Conservation (phyloP, 2,888 invertebrate genomes). For the Leptura quadrifasciata region DNA sequence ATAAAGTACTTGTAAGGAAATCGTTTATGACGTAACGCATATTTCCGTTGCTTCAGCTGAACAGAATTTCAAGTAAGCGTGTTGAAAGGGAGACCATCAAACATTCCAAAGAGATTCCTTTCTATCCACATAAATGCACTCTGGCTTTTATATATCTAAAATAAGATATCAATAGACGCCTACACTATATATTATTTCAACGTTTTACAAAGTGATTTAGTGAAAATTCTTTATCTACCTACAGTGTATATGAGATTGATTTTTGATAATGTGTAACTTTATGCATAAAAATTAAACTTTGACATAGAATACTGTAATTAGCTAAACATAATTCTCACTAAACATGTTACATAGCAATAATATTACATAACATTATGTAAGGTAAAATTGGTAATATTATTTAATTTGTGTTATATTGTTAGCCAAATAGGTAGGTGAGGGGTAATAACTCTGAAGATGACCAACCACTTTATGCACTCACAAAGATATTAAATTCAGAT, state of each 20-base stretch:
- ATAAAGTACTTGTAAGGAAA: background rate
- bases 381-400: no score
- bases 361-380: no score
- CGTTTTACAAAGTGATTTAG: constrained; percentile 36
- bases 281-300: no score
- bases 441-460: no score
- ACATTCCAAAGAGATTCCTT: constrained; percentile 51
- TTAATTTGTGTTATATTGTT: no score
- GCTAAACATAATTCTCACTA: no score
- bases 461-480: no score
- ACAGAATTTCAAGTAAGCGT: constrained; percentile 27
- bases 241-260: background rate
- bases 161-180: constrained; percentile 54
- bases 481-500: no score
- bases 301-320: no score
- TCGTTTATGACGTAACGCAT: constrained; percentile 26
- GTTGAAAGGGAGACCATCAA: constrained; percentile 43
- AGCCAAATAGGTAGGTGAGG: no score
- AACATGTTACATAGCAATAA: no score
- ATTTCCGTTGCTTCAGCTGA: constrained; percentile 26
- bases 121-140: constrained; percentile 51
- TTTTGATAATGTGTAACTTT: background rate
- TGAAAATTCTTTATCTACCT: constrained; percentile 13
- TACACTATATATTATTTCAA: constrained; percentile 33
- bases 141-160: constrained; percentile 53